These are phyloP conservation scores for Hipparchia semele DNA, from an alignment of 2,888 invertebrate species.

Conservation along the genomic window DNA sequence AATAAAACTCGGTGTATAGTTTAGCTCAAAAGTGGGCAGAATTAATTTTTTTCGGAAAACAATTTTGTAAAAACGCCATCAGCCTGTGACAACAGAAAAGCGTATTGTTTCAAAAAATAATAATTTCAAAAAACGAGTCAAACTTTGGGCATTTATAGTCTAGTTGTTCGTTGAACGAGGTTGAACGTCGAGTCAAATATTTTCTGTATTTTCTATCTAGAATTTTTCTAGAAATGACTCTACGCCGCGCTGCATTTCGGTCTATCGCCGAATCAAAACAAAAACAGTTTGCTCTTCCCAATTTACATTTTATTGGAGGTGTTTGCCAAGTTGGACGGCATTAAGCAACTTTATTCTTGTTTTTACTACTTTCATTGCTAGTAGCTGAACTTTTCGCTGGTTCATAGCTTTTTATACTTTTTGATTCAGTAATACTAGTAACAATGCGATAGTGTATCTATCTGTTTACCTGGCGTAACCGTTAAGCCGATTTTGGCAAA, in stretches of 20 bases:
- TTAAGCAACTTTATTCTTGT: conserved; percentile 14
- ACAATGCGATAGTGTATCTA: not conserved
- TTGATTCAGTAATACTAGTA: not conserved
- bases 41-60: no score
- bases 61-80: not conserved
- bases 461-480: no score
- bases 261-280: conserved; percentile 13
- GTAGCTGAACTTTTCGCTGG: not conserved
- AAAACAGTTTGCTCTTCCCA: not conserved
- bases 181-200: not conserved
- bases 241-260: not conserved
- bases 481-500: no score
- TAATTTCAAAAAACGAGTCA: conserved; percentile 1
- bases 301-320: conserved; percentile 14
- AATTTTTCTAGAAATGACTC: not conserved
- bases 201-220: not conserved
- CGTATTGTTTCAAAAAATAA: conserved; percentile 7
- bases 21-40: no score
- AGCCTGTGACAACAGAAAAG: not conserved
- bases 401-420: not conserved
- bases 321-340: not conserved
- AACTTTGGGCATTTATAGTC: conserved; percentile 8
- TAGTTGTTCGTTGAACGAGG: not conserved
- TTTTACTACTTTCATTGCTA: conserved; percentile 10
- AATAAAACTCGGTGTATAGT: not conserved